phyloP scores from a whole-genome alignment of 1,140 invertebrate species.

The Condylostylus longicornis region DNA sequence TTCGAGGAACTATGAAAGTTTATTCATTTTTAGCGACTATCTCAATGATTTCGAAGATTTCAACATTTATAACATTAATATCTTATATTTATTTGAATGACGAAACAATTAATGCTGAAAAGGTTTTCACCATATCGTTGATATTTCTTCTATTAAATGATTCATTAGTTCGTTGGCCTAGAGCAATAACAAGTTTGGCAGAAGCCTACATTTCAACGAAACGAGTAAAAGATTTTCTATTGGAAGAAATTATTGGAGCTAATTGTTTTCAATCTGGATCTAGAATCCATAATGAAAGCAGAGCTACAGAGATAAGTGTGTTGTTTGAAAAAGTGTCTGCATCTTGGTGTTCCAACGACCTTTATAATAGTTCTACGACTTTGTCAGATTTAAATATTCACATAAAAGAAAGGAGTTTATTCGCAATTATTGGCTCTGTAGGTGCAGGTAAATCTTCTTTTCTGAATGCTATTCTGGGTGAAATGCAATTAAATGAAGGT shows the following conservation, averaged over 20 bases:
- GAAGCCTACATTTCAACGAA: constrained; percentile 1
- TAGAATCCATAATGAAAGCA: no score
- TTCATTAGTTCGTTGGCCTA: constrained; percentile 1
- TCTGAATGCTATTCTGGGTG: constrained; percentile 46
- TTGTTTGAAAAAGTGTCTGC: no score
- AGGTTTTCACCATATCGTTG: constrained; percentile 20
- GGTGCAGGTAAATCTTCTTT: constrained; percentile 30
- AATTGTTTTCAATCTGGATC: no score
- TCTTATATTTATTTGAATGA: constrained; percentile 44
- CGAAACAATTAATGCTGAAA: constrained; percentile 36
- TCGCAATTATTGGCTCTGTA: constrained; percentile 2
- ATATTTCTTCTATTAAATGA: constrained; percentile 4
- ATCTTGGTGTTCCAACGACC: neutral
- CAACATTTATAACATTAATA: no score
- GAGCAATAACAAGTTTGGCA: constrained; percentile 2
- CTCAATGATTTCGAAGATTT: no score
- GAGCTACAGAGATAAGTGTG: no score
- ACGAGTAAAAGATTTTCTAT: neutral
- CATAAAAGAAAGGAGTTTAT: constrained; percentile 48
- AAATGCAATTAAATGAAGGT: constrained; percentile 38
- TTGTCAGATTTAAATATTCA: constrained; percentile 39
- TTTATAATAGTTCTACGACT: neutral
- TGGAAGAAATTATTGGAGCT: neutral
- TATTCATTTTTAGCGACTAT: constrained; percentile 55
- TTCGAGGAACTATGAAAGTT: constrained; percentile 47